These are phyloP conservation scores for Aphelenchoides bicaudatus DNA, from an alignment of 2,888 invertebrate species.

Conservation along the genomic window DNA sequence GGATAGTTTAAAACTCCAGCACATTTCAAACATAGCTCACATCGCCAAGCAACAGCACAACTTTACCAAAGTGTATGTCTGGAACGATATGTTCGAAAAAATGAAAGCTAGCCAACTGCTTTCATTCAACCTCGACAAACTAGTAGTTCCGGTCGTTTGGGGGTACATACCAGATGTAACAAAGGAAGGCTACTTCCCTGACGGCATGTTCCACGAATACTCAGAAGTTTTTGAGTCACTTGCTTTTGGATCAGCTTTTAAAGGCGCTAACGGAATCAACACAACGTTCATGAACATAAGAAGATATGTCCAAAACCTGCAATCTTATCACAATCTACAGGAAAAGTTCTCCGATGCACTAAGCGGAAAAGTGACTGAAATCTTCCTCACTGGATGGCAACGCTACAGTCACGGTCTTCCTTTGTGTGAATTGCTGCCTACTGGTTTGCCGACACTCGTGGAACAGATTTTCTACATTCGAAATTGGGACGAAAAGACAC, in stretches of 20 bases:
- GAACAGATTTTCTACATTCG: constrained; percentile 43
- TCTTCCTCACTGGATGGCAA: constrained; percentile 59
- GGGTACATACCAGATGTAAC: constrained; percentile 51
- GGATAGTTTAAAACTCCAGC: constrained; percentile 68
- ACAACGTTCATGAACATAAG: constrained; percentile 69
- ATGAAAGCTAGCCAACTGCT: constrained; percentile 31
- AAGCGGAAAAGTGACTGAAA: constrained; percentile 25
- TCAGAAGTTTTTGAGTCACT: constrained; percentile 67
- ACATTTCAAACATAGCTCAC: constrained; percentile 63
- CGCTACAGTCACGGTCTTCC: constrained; percentile 64
- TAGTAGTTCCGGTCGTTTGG: constrained; percentile 50
- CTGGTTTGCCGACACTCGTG: constrained; percentile 55
- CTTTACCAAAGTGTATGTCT: constrained; percentile 46
- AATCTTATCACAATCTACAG: constrained; percentile 68
- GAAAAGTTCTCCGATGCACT: constrained; percentile 19
- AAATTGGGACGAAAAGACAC: constrained; percentile 7
- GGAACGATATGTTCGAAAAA: constrained; percentile 59
- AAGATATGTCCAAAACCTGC: constrained; percentile 72
- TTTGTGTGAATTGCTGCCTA: constrained; percentile 64
- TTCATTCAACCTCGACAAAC: constrained; percentile 30
- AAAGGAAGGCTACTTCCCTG: constrained; percentile 47
- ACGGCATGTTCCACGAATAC: constrained; percentile 49
- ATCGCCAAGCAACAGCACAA: constrained; percentile 36
- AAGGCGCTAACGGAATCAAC: constrained; percentile 74
- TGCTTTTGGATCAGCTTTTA: constrained; percentile 80